Base-by-base conservation (phyloP, 2,888 invertebrate species). In the Artemia sinica region DNA sequence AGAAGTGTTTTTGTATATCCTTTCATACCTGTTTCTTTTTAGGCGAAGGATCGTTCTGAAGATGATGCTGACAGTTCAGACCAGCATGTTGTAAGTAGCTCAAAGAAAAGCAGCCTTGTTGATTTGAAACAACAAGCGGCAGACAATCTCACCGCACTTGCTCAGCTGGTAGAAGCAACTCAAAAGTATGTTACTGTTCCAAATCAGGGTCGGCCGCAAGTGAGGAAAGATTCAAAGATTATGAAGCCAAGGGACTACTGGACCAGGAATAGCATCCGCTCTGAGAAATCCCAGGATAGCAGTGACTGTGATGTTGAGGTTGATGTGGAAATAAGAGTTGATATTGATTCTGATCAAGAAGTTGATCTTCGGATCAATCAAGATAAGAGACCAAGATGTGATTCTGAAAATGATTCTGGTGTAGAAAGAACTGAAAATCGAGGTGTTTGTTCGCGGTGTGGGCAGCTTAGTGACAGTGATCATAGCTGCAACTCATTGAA, bases 291-390 rank as follows among this genome's bases (percentile, higher is more conserved):
- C 11, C 63, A 18, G n/a, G 63, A 58, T 10, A 41, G 41, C 41
- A 58, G 63, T 13, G 67, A 70, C n/a, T 70, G 52, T 10, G 70
- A 70, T 51, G 68, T 68, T 10, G 70, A 68, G 58, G 68, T 68
- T 9, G 49, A 69, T 65, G 67, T 68, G 7, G 68, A 70, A 41
- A 50, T 50, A 14, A n/a, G 14, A 13, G 68, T 52, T 28, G 69
- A 50, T 67, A 50, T 50, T 51, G 69, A 69, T 13, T 69, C 69
- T 1, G 70, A 70, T 50, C 70, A 68, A 11, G 70, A 70, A 49
- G 68, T 70, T 52, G 70, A 70, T 68, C 50, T 70, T n/a, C 67
- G 70, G 18, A 50, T 70, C 66, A 68, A 66, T 41, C 49, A 66
- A 13, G 51, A 50, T 14, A 67, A 67, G 50, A 14, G 67, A 41